Conservation (phyloP, 2,888 invertebrate species). For the Andrena trimmerana region DNA sequence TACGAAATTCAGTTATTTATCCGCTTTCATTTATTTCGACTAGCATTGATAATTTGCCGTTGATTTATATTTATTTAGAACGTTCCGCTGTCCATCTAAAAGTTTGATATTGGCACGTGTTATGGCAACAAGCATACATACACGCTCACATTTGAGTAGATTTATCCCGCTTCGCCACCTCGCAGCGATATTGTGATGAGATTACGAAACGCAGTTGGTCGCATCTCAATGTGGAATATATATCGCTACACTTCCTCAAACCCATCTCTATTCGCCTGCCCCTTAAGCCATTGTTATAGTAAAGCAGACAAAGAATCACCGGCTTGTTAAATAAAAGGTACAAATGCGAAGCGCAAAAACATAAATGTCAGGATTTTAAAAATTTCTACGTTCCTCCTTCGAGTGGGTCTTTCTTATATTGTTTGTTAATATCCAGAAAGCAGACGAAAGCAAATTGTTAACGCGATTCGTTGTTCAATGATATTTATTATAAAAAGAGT, state of each 20-base stretch:
- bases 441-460: not conserved
- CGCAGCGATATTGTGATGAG: conserved; percentile 88
- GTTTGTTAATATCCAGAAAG: not conserved
- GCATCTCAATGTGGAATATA: conserved; percentile 86
- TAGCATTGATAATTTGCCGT: conserved; percentile 27
- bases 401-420: not conserved
- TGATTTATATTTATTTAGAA: conserved; percentile 13
- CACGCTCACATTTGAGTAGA: conserved; percentile 66
- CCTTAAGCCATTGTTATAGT: conserved; percentile 67
- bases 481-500: not conserved
- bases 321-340: conserved; percentile 27
- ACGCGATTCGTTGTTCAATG: not conserved
- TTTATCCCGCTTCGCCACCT: conserved; percentile 84
- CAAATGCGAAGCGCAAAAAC: not conserved
- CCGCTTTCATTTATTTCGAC: not conserved
- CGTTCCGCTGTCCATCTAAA: conserved; percentile 59
- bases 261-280: conserved; percentile 56
- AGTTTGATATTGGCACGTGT: conserved; percentile 47
- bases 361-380: not conserved
- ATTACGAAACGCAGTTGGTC: conserved; percentile 90
- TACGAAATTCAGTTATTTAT: not conserved
- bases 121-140: conserved; percentile 56
- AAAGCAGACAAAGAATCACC: conserved; percentile 40
- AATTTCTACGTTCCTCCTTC: not conserved
- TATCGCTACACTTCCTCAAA: conserved; percentile 73